Evolutionary conservation across 2,113 vertebrate genomes (phyloP).

Genomic region (Pelecanoides urinatrix): DNA sequence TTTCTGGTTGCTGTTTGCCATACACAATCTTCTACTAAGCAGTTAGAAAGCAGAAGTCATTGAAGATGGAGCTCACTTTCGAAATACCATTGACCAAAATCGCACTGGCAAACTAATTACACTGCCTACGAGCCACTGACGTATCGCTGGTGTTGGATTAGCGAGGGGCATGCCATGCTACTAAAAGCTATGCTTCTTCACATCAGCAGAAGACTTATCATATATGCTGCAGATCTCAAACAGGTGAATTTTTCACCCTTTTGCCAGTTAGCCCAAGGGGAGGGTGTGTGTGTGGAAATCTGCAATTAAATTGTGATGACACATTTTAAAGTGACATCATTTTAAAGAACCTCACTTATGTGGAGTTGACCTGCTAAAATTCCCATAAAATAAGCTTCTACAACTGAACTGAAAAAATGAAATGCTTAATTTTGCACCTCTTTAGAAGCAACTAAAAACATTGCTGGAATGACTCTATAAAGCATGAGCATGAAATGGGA

Average conservation of each 20-base stretch:
- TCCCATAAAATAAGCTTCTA: neutral
- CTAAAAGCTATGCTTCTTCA: neutral
- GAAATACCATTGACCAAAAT: neutral
- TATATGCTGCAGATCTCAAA: neutral
- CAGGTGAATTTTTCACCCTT: neutral
- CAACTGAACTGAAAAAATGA: neutral
- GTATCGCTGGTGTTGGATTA: accelerated
- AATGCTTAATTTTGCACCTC: neutral
- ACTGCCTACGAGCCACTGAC: neutral
- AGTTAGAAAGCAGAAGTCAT: neutral
- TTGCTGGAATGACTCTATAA: neutral
- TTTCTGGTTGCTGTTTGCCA: neutral
- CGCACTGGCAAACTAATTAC: neutral
- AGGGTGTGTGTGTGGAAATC: accelerated
- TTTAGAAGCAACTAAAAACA: neutral
- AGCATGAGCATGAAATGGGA: neutral
- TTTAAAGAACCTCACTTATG: neutral
- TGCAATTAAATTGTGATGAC: neutral
- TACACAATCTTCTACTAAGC: neutral
- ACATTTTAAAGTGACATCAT: neutral
- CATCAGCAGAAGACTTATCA: neutral
- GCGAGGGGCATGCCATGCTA: neutral
- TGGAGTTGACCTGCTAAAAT: neutral
- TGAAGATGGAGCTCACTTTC: neutral
- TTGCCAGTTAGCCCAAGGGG: neutral